Percentiles rank a stretch among this genome's conserved stretches.
These are phyloP conservation scores for Chamaetylas fuelleborni DNA, from an alignment of 2,113 vertebrate species.

Conservation along the genomic window DNA sequence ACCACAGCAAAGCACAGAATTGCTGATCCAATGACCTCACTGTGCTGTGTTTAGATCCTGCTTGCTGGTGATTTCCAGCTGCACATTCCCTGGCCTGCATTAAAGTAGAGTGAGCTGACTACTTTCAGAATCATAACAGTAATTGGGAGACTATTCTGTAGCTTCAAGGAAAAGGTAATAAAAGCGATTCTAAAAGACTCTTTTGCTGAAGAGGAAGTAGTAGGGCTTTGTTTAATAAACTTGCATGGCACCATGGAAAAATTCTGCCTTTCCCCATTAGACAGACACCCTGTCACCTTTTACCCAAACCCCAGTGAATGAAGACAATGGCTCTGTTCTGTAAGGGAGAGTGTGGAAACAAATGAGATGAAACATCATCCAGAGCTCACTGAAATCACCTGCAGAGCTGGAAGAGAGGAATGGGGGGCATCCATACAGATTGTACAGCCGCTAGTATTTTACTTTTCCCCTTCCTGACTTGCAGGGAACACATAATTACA, in stretches of 20 bases:
- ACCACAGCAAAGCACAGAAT: not conserved
- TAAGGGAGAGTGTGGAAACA: not conserved
- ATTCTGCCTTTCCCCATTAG: not conserved
- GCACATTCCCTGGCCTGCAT: not conserved
- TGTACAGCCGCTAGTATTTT: not conserved
- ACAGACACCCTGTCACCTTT: not conserved
- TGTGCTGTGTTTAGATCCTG: not conserved
- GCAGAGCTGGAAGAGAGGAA: not conserved
- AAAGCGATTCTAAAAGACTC: not conserved
- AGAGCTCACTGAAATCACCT: not conserved
- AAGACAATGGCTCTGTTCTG: not conserved
- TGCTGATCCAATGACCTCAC: not conserved
- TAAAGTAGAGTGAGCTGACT: not conserved
- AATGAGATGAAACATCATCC: not conserved
- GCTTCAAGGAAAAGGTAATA: not conserved
- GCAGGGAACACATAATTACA: constrained; percentile 50
- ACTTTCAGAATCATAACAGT: not conserved
- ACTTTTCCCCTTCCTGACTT: not conserved
- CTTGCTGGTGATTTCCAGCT: not conserved
- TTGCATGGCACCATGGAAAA: not conserved
- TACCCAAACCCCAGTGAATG: not conserved
- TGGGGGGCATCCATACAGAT: not conserved
- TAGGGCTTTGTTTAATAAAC: not conserved
- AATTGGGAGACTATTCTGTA: not conserved
- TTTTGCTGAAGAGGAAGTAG: not conserved